phyloP scores from a whole-genome alignment of 2,797 vertebrate species.

The Cossypha caffra region DNA sequence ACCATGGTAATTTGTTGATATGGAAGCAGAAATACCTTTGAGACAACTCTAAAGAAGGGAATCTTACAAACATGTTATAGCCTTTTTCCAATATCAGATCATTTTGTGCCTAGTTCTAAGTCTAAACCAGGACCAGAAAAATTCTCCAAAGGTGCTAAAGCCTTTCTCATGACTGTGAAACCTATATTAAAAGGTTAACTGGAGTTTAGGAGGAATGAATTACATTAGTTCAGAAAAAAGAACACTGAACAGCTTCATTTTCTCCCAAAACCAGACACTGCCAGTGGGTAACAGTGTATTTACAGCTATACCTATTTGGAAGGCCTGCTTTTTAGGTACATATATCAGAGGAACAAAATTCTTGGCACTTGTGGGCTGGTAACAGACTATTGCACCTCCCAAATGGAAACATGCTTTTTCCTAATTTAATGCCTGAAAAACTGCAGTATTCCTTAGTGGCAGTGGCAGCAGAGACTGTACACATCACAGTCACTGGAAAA shows the following conservation, averaged over 20 bases:
- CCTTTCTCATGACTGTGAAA: not conserved
- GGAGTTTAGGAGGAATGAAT: not conserved
- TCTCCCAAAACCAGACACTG: not conserved
- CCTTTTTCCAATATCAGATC: not conserved
- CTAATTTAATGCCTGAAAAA: not conserved
- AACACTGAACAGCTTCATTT: not conserved
- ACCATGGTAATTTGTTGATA: not conserved
- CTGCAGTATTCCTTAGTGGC: not conserved
- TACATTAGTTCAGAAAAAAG: not conserved
- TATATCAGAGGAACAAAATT: not conserved
- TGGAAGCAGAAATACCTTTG: constrained; percentile 21
- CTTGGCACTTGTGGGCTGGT: not conserved
- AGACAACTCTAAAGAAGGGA: not conserved
- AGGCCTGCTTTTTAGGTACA: not conserved
- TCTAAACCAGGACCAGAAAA: not conserved
- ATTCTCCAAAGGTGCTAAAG: not conserved
- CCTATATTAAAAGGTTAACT: not conserved
- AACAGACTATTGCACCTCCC: not conserved
- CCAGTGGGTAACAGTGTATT: not conserved
- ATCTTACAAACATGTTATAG: not conserved
- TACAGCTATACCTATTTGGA: not conserved
- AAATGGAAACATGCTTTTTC: not conserved
- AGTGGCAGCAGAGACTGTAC: not conserved
- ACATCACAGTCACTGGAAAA: not conserved
- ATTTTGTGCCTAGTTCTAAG: not conserved